Evolutionary conservation across 2,888 invertebrate genomes (phyloP).

Genomic region (Epistrophe eligans): DNA sequence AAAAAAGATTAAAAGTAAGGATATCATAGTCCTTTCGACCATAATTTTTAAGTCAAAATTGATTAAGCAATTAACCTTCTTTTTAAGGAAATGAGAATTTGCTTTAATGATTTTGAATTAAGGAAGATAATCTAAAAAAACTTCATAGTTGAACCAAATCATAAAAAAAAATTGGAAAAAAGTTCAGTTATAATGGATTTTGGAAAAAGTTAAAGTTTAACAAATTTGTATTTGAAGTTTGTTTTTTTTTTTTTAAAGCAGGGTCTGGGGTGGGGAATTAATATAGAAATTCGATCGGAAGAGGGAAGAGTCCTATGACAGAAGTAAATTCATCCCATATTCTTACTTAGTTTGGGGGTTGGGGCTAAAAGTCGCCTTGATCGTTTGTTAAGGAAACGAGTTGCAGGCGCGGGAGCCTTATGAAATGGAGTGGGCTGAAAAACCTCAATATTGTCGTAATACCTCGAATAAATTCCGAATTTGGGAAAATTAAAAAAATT

Average conservation of each 20-base stretch:
- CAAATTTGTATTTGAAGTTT: neutral
- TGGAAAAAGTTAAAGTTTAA: neutral
- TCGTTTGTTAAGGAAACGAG: too few species aligned
- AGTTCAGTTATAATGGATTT: neutral
- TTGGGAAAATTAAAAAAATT: too few species aligned
- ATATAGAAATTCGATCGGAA: too few species aligned
- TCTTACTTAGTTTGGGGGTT: too few species aligned
- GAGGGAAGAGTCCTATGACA: too few species aligned
- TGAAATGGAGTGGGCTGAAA: too few species aligned
- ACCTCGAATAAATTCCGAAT: too few species aligned
- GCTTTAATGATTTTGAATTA: conserved; percentile 11
- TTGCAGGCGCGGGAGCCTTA: too few species aligned
- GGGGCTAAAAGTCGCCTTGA: too few species aligned
- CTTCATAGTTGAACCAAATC: neutral
- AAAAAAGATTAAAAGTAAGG: neutral
- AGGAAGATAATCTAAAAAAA: neutral
- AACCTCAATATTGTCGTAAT: too few species aligned
- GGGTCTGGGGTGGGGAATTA: neutral
- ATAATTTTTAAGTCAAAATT: conserved; percentile 25
- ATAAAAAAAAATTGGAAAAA: neutral
- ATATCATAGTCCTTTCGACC: neutral
- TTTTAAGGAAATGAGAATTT: neutral
- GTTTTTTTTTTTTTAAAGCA: too few species aligned
- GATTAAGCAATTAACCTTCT: conserved; percentile 21
- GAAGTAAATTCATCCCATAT: too few species aligned